Conservation (phyloP, 2,113 vertebrate species). For the Sylvietta virens region DNA sequence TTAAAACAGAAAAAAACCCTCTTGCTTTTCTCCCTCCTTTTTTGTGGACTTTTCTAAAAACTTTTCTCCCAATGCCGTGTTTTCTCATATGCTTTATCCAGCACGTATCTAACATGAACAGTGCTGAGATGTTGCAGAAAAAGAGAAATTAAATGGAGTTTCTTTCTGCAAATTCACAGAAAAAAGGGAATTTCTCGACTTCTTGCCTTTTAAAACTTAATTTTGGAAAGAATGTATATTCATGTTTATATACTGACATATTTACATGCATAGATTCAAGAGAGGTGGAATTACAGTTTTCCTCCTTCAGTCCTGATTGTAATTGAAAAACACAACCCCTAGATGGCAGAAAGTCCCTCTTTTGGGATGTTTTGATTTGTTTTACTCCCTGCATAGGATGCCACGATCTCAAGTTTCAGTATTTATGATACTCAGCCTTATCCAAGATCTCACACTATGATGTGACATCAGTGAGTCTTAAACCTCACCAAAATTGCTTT, state of each 20-base stretch:
- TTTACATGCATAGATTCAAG: background rate
- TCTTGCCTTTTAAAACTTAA: background rate
- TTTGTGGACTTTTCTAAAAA: background rate
- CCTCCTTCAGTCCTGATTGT: background rate
- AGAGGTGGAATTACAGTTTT: background rate
- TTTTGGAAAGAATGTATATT: accelerated
- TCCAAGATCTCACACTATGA: background rate
- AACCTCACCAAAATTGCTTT: background rate
- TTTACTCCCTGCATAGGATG: background rate
- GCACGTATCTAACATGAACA: background rate
- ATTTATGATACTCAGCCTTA: background rate
- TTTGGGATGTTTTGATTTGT: background rate
- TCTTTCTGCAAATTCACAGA: background rate
- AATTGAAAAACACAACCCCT: background rate
- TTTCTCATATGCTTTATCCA: background rate
- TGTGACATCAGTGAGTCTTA: background rate
- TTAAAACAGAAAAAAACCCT: background rate
- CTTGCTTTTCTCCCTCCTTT: accelerated
- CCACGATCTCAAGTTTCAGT: background rate
- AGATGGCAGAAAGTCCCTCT: constrained; percentile 42
- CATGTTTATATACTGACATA: background rate
- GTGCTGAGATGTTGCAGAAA: background rate
- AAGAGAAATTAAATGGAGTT: background rate
- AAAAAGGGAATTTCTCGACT: accelerated
- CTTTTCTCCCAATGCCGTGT: background rate